Conservation (phyloP, 2,113 vertebrate species). For the Chloebia gouldiae region DNA sequence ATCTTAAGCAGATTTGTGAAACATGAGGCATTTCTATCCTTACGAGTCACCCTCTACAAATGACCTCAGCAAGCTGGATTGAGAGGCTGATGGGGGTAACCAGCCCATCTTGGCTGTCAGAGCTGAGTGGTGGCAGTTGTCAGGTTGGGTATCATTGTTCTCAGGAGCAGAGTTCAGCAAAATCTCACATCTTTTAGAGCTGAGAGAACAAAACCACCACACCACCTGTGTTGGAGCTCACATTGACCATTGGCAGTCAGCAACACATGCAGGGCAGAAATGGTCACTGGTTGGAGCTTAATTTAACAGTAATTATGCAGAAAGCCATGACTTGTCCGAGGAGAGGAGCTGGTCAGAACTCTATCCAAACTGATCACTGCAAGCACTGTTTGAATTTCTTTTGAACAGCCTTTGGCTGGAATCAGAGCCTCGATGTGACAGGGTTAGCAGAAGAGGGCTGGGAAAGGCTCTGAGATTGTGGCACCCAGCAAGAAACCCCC, state of each 20-base stretch:
- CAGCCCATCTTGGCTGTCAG: background rate
- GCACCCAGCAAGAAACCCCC: background rate
- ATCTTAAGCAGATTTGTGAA: background rate
- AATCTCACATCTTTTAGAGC: background rate
- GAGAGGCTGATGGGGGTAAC: background rate
- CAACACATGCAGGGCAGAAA: background rate
- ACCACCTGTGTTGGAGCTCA: background rate
- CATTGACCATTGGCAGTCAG: background rate
- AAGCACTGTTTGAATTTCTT: background rate
- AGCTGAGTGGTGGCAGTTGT: background rate
- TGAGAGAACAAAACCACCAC: background rate
- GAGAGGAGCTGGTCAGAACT: background rate
- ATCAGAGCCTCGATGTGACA: background rate
- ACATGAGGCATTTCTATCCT: background rate
- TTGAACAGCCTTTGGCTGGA: background rate
- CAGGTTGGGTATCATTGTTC: background rate
- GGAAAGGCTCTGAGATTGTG: background rate
- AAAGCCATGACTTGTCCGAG: background rate
- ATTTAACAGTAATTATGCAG: background rate
- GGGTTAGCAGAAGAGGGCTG: background rate
- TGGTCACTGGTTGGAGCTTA: background rate
- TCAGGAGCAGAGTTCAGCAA: background rate
- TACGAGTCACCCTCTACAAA: accelerated
- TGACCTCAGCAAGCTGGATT: background rate
- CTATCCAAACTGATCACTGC: background rate